phyloP scores from a whole-genome alignment of 2,113 vertebrate genomes.

The Zosterops borbonicus region DNA sequence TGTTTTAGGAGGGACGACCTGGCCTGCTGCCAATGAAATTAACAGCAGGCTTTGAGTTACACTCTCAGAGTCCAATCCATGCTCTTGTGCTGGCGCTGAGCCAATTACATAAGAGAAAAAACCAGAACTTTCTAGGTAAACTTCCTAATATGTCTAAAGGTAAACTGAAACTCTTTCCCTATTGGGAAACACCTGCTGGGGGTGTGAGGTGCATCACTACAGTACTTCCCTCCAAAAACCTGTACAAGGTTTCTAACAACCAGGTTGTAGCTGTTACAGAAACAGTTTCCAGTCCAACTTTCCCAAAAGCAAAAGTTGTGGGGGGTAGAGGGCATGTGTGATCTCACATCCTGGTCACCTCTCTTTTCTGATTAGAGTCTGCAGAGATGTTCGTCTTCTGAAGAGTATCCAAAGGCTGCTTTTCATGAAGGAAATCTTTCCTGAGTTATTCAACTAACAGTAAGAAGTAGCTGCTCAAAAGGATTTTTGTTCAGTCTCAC shows the following conservation, averaged over 20 bases:
- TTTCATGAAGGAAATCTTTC: neutral
- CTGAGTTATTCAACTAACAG: neutral
- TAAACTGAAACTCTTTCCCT: too few relatives aligned
- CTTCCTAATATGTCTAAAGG: too few relatives aligned
- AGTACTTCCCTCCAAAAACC: neutral
- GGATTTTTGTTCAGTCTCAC: conserved; percentile 9
- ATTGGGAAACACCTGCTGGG: too few relatives aligned
- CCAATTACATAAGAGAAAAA: too few relatives aligned
- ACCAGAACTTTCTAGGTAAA: too few relatives aligned
- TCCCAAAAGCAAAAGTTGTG: neutral
- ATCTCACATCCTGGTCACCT: neutral
- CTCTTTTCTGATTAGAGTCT: neutral
- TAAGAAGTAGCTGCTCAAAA: neutral
- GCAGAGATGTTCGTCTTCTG: neutral
- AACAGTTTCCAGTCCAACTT: neutral
- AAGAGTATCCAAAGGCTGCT: neutral
- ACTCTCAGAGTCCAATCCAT: too few relatives aligned
- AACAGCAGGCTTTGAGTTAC: too few relatives aligned
- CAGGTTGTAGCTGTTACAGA: neutral
- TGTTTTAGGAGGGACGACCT: too few relatives aligned
- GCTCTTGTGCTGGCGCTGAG: too few relatives aligned
- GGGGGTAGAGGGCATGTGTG: neutral
- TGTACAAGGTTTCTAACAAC: neutral
- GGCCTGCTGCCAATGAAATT: too few relatives aligned
- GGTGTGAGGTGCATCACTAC: too few relatives aligned